Evolutionary conservation across 2,113 vertebrate species (phyloP).

Genomic region (Phrynosoma blainvillii): DNA sequence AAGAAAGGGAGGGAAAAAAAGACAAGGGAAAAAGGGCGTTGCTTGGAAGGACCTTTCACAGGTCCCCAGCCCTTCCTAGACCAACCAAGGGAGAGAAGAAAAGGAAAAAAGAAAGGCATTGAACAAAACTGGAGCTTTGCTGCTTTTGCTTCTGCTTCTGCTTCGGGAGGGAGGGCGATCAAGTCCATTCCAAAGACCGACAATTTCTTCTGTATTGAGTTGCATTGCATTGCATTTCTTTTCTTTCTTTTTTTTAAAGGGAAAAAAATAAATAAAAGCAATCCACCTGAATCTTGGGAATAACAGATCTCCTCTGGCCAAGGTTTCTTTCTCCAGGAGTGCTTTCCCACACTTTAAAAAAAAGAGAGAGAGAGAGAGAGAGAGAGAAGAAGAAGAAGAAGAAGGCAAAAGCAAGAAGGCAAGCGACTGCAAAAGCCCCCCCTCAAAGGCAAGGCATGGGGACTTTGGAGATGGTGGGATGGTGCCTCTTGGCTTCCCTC

Average conservation of each 20-base stretch:
- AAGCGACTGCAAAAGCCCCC: too few relatives aligned
- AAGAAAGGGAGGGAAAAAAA: conserved; percentile 74
- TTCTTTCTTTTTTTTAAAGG: conserved; percentile 31
- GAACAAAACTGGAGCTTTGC: conserved; percentile 61
- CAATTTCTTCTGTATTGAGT: conserved; percentile 58
- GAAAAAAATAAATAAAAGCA: too few relatives aligned
- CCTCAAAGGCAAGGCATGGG: conserved; percentile 72
- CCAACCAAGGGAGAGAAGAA: conserved; percentile 37
- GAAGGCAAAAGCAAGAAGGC: too few relatives aligned
- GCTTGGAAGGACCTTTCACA: conserved; percentile 81
- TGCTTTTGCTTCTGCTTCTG: conserved; percentile 71
- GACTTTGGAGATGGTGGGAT: conserved; percentile 85
- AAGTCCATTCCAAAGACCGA: conserved; percentile 67
- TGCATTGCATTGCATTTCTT: conserved; percentile 21
- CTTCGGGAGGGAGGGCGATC: conserved; percentile 70
- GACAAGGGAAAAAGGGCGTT: conserved; percentile 77
- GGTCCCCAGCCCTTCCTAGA: conserved; percentile 74
- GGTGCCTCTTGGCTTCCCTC: conserved; percentile 88
- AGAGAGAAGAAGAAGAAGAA: too few relatives aligned
- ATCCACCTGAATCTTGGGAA: not conserved
- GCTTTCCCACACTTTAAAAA: too few relatives aligned
- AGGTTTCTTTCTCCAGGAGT: conserved; percentile 10
- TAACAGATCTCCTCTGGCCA: too few relatives aligned
- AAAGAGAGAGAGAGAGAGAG: too few relatives aligned
- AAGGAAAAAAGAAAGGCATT: conserved; percentile 33